A percentile compares a stretch with the other conserved stretches of the same genome.
phyloP scores from a whole-genome alignment of 2,888 invertebrate species.

The Glyphotaelius pellucidus region DNA sequence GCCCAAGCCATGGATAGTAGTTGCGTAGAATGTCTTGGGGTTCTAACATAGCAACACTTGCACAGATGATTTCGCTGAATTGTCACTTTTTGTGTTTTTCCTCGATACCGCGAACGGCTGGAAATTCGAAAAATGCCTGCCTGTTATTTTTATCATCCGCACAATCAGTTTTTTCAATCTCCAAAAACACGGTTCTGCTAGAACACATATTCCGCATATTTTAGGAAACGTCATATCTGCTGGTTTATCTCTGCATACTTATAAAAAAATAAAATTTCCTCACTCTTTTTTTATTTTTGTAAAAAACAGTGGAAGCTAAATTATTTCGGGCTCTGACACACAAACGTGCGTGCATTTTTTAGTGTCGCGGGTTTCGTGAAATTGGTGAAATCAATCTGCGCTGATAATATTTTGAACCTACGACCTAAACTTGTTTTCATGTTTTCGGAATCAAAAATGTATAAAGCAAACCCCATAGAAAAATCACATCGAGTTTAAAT shows the following conservation, averaged over 20 bases:
- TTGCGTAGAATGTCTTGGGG: not conserved
- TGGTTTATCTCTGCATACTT: slow-evolving; percentile 3
- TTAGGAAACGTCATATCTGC: not conserved
- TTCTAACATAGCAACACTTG: slow-evolving; percentile 23
- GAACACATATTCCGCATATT: slow-evolving; percentile 27
- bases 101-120: slow-evolving; percentile 23
- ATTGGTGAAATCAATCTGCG: too few relatives aligned
- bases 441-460: too few relatives aligned
- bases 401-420: too few relatives aligned
- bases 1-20: not conserved
- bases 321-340: not conserved
- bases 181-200: slow-evolving; percentile 26
- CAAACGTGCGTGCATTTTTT: too few relatives aligned
- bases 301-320: not conserved
- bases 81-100: slow-evolving; percentile 13
- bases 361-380: too few relatives aligned
- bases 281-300: not conserved
- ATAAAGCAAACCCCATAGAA: too few relatives aligned
- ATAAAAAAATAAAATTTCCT: not conserved
- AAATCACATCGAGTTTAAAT: too few relatives aligned
- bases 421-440: too few relatives aligned
- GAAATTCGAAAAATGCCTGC: slow-evolving; percentile 26
- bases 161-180: slow-evolving; percentile 39
- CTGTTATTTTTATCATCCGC: slow-evolving; percentile 34
- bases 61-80: slow-evolving; percentile 35